phyloP scores from a whole-genome alignment of 2,888 invertebrate genomes.

The Eristalinus sepulchralis region DNA sequence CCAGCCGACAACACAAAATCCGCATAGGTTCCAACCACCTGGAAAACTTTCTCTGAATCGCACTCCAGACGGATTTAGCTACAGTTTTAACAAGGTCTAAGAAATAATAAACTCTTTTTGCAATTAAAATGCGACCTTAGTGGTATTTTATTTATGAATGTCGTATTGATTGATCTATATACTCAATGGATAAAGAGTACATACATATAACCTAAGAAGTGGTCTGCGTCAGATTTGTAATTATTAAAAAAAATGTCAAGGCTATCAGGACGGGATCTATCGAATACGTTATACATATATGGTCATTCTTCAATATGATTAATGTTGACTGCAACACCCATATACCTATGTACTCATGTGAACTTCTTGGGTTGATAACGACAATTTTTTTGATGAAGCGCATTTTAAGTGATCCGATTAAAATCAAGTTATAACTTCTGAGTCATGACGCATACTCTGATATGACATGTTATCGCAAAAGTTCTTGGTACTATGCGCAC shows the following conservation, averaged over 20 bases:
- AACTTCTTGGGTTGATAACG: background rate
- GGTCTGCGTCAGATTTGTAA: background rate
- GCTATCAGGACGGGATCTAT: background rate
- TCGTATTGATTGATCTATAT: background rate
- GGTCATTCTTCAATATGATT: background rate
- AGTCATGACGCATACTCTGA: background rate
- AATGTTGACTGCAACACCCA: background rate
- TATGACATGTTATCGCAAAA: background rate
- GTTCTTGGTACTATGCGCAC: background rate
- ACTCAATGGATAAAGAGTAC: background rate
- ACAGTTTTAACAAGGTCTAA: slow-evolving; percentile 88
- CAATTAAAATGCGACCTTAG: background rate
- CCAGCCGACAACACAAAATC: slow-evolving; percentile 84
- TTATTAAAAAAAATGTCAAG: background rate
- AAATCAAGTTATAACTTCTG: background rate
- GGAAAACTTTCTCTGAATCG: slow-evolving; percentile 93
- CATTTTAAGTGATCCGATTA: background rate
- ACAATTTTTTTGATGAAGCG: background rate
- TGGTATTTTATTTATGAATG: background rate
- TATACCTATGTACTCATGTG: background rate
- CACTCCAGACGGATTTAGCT: slow-evolving; percentile 93
- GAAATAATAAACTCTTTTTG: slow-evolving; percentile 70
- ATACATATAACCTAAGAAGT: background rate
- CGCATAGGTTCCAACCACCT: slow-evolving; percentile 90
- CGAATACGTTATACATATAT: background rate